A percentile compares a stretch with the other conserved stretches of the same genome.
These are phyloP conservation scores for Dione vanillae DNA, from an alignment of 2,888 invertebrate species.

Conservation along the genomic window DNA sequence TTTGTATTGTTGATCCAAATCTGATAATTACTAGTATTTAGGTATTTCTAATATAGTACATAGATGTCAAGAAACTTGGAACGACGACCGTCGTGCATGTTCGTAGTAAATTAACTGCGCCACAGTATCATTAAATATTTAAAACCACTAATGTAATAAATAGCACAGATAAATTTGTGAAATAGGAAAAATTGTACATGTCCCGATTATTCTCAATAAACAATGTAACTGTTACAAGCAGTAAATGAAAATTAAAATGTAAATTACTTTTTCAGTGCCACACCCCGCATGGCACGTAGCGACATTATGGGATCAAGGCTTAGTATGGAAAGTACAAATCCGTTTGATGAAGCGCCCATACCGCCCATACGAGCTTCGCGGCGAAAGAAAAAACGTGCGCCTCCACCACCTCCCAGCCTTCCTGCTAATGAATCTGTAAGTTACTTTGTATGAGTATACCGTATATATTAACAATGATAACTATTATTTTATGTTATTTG, in stretches of 20 bases:
- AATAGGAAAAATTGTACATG: too few species aligned
- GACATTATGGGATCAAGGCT: constrained; percentile 82
- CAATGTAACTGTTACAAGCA: neutral
- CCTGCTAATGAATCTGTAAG: constrained; percentile 62
- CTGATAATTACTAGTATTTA: too few species aligned
- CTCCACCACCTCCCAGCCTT: constrained; percentile 78
- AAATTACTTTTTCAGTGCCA: constrained; percentile 56
- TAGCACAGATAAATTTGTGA: too few species aligned
- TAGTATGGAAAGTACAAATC: constrained; percentile 85
- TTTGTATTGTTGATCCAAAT: too few species aligned
- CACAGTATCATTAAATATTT: neutral
- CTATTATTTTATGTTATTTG: too few species aligned
- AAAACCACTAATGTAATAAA: too few species aligned
- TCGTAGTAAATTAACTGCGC: too few species aligned
- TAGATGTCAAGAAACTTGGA: too few species aligned
- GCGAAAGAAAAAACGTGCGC: constrained; percentile 87
- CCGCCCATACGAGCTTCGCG: constrained; percentile 82
- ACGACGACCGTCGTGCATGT: too few species aligned
- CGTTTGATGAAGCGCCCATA: constrained; percentile 80
- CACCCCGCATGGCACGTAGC: constrained; percentile 77
- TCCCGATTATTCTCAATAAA: neutral
- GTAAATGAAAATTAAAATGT: neutral
- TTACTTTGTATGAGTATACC: constrained; percentile 6
- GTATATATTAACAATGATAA: too few species aligned
- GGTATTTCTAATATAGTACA: too few species aligned